A percentile compares a stretch with the other conserved stretches of the same genome.
Conservation (phyloP, 2,113 vertebrate species). For the Oriolus oriolus region DNA sequence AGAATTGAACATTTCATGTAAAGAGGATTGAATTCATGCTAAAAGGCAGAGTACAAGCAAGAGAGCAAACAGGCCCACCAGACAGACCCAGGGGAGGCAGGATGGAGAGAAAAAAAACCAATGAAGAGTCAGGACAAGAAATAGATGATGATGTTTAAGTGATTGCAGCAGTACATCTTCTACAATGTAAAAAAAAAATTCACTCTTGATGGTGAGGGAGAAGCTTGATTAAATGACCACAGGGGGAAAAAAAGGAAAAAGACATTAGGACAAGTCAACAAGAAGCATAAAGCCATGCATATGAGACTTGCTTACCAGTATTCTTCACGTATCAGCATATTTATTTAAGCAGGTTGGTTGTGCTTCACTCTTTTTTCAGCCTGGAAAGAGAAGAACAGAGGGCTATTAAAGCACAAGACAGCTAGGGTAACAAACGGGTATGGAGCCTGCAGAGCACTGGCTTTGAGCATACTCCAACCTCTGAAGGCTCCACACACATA, state of each 20-base stretch:
- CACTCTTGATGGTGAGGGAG: not conserved
- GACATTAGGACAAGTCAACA: not conserved
- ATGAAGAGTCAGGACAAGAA: not conserved
- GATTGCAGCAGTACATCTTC: not conserved
- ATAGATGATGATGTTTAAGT: not conserved
- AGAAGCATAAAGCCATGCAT: not conserved
- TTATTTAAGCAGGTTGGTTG: not conserved
- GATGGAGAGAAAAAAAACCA: not conserved
- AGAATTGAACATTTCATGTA: rapidly evolving
- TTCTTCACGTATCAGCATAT: not conserved
- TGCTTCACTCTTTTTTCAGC: not conserved
- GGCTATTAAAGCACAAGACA: not conserved
- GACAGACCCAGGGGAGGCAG: not conserved
- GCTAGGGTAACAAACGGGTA: not conserved
- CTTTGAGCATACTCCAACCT: not conserved
- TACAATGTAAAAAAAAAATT: not conserved
- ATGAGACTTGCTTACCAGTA: not conserved
- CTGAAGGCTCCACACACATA: not conserved
- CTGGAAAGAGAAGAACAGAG: not conserved
- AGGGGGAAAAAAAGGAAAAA: not conserved
- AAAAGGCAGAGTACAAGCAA: not conserved
- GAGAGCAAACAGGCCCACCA: not conserved
- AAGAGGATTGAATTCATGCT: not conserved
- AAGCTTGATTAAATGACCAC: not conserved
- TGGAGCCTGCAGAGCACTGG: not conserved